phyloP scores from a whole-genome alignment of 2,888 invertebrate species.

The Piscicola geometra region DNA sequence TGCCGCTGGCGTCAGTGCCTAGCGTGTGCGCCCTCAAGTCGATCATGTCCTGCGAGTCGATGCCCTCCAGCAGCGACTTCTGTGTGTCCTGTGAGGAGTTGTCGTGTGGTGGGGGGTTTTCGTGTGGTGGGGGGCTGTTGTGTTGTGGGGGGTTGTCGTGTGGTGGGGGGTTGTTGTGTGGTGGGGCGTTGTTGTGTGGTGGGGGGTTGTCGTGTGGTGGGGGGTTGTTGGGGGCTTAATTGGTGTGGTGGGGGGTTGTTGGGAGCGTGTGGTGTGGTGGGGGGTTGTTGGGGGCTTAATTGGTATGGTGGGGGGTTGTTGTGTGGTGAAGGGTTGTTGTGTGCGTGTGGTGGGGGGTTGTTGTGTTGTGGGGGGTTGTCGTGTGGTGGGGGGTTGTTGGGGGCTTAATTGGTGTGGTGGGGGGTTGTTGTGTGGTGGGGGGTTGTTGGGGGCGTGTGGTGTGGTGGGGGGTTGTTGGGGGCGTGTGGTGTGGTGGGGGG shows the following conservation, averaged over 20 bases:
- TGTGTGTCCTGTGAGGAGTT: constrained; percentile 57
- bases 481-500: no score
- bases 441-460: no score
- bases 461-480: no score
- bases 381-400: no score
- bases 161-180: not conserved
- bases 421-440: no score
- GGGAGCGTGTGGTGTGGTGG: not conserved
- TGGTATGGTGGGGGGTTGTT: no score
- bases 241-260: not conserved
- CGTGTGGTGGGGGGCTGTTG: not conserved
- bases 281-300: not conserved
- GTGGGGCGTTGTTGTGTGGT: no score
- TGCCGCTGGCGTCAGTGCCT: constrained; percentile 59
- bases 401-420: no score
- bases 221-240: not conserved
- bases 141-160: not conserved
- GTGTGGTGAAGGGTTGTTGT: no score
- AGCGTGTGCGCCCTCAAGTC: constrained; percentile 58
- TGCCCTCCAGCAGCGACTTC: constrained; percentile 60
- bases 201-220: not conserved
- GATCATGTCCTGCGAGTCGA: constrained; percentile 57
- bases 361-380: no score
- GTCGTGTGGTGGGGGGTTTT: not conserved
- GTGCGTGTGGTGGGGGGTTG: no score